A percentile compares a stretch with the other conserved stretches of the same genome.
Conservation (phyloP, 2,888 invertebrate genomes). For the Schrankia costaestrigalis region DNA sequence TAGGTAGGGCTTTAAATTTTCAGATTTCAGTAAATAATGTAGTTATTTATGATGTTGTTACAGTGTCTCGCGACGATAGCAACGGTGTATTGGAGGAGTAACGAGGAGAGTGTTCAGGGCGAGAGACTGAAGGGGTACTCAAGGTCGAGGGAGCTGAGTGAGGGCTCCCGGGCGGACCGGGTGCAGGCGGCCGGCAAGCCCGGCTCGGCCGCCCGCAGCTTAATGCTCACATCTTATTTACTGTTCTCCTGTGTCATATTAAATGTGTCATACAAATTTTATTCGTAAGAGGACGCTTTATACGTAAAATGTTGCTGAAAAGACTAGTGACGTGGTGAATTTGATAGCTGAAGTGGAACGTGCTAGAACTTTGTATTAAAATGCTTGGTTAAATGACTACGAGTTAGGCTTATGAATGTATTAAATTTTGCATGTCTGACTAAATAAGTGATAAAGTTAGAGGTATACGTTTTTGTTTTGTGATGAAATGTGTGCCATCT, state of each 20-base stretch:
- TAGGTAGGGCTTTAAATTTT: conserved; percentile 3
- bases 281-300: conserved; percentile 22
- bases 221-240: conserved; percentile 28
- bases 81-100: conserved; percentile 91
- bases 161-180: conserved; percentile 86
- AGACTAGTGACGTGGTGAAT: conserved; percentile 16
- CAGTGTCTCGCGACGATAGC: conserved; percentile 93
- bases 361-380: conserved; percentile 30
- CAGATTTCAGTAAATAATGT: conserved; percentile 6
- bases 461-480: conserved; percentile 15
- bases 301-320: conserved; percentile 9
- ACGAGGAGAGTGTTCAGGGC: conserved; percentile 93
- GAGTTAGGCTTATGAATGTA: conserved; percentile 24
- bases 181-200: conserved; percentile 83
- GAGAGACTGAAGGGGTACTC: conserved; percentile 87
- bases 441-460: conserved; percentile 10
- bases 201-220: conserved; percentile 46
- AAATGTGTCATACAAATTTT: conserved; percentile 27
- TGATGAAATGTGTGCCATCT: conserved; percentile 43
- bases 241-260: conserved; percentile 34
- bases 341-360: conserved; percentile 20
- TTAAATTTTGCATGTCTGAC: conserved; percentile 21
- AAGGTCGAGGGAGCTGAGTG: conserved; percentile 87
- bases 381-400: conserved; percentile 20
- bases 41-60: conserved; percentile 26